phyloP scores from a whole-genome alignment of 2,113 vertebrate genomes.

The Donacobius atricapilla region DNA sequence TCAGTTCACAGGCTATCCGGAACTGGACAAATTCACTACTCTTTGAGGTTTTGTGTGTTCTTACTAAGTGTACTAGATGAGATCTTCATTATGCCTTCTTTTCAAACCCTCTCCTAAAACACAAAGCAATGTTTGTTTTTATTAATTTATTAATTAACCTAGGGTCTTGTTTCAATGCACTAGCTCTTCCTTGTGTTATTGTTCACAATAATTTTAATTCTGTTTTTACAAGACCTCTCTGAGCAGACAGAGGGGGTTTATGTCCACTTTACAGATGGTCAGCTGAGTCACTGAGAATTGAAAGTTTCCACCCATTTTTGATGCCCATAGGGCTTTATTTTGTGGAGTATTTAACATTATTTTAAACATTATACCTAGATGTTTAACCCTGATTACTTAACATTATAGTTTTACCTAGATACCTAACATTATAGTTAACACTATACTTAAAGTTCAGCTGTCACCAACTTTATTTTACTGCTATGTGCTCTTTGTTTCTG shows the following conservation, averaged over 20 bases:
- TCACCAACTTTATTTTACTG: background rate
- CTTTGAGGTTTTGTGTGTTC: background rate
- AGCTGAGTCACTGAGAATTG: background rate
- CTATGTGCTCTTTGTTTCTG: background rate
- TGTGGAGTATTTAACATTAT: background rate
- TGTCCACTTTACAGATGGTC: background rate
- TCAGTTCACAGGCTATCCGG: background rate
- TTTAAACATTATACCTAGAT: background rate
- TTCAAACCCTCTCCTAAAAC: background rate
- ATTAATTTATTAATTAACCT: background rate
- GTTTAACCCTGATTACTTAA: background rate
- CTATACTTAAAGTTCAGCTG: background rate
- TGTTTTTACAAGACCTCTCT: background rate
- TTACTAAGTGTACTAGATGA: background rate
- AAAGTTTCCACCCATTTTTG: background rate
- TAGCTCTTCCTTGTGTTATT: background rate
- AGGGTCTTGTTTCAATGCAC: background rate
- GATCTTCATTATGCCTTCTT: rapidly evolving
- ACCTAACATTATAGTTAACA: background rate
- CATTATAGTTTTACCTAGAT: background rate
- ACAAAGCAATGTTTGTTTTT: background rate
- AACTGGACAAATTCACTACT: background rate
- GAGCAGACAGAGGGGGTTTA: background rate
- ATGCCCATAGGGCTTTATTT: background rate
- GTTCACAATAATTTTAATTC: background rate